Evolutionary conservation across 2,797 vertebrate genomes (phyloP), one percentile per base, ranked within the genome.

Genomic region (Poeciliopsis gracilis): DNA sequence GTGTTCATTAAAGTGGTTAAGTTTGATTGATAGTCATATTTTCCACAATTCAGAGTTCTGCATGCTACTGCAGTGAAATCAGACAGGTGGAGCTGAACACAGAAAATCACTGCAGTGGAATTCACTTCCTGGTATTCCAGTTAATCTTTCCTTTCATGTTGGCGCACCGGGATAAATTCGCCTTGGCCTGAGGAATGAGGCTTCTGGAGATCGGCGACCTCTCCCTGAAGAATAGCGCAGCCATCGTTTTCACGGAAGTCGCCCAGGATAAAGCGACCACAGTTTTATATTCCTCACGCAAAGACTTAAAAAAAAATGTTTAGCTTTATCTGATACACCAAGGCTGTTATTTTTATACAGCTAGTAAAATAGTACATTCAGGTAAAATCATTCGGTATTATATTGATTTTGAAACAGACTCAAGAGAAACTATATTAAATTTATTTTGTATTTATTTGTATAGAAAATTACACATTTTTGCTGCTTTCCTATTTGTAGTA

Each of bases 141-240:
- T 46, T 47, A 43, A 69, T 69, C 66, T 69, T 69, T 43, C 30
- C 55, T 78, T 63, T 78, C 70, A 61, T 73, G 53, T 38, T 41
- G 47, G 59, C 59, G 20, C 45, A 63, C 72, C 1, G 36, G 43
- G 23, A 46, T 55, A 47, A 4, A 55, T 61, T n/a, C 43, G 30
- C 15, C 33, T 55, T 57, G 49, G 18, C 38, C 61, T 63, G 61
- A 43, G n/a, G 66, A 59, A 46, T 57, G 43, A 43, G 49, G 70
- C 49, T 63, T 46, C 77, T 25, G 20, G 55, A 72, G 53, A 33
- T 78, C 33, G n/a, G 43, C 25, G 18, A 49, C 43, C 23, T 72
- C 70, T 72, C 43, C 16, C 55, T n/a, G 43, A 30, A 51, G 45
- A 47, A 63, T 11, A 16, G 23, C 3, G 23, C n/a, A 10, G 41